Evolutionary conservation across 2,888 invertebrate genomes (phyloP).

Genomic region (Halictus quadricinctus): DNA sequence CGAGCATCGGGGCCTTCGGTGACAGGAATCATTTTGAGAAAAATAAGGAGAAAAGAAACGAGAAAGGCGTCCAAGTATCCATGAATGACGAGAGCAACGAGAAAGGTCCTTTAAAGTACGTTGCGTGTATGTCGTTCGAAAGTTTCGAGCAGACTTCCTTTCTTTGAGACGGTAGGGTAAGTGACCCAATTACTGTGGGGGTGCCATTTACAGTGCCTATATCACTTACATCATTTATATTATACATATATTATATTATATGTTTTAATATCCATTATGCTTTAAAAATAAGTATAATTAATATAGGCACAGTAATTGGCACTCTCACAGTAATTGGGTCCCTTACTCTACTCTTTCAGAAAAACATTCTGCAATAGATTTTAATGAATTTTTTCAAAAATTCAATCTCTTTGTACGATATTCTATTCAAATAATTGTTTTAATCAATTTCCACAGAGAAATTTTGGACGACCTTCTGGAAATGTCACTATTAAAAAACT

Average conservation of each 20-base stretch:
- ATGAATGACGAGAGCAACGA: constrained; percentile 39
- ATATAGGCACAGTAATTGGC: too few relatives aligned
- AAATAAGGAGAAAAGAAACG: constrained; percentile 18
- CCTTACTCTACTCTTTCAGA: background rate
- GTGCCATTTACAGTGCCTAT: too few relatives aligned
- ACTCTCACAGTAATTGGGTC: too few relatives aligned
- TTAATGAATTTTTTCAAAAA: background rate
- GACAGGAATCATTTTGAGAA: constrained; percentile 56
- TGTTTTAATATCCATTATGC: too few relatives aligned
- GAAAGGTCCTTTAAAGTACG: constrained; percentile 25
- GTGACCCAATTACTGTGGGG: too few relatives aligned
- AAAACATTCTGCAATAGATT: background rate
- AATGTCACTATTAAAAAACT: constrained; percentile 76
- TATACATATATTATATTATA: too few relatives aligned
- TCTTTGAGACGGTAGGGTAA: background rate
- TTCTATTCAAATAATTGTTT: background rate
- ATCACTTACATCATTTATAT: too few relatives aligned
- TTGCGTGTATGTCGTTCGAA: background rate
- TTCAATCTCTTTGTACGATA: background rate
- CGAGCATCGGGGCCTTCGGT: constrained; percentile 52
- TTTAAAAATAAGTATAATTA: too few relatives aligned
- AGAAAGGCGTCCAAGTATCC: constrained; percentile 39
- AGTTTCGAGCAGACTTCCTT: background rate
- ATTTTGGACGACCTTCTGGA: constrained; percentile 75
- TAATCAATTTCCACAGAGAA: constrained; percentile 48